Conservation (phyloP, 2,797 vertebrate species). For the Bradypus variegatus region DNA sequence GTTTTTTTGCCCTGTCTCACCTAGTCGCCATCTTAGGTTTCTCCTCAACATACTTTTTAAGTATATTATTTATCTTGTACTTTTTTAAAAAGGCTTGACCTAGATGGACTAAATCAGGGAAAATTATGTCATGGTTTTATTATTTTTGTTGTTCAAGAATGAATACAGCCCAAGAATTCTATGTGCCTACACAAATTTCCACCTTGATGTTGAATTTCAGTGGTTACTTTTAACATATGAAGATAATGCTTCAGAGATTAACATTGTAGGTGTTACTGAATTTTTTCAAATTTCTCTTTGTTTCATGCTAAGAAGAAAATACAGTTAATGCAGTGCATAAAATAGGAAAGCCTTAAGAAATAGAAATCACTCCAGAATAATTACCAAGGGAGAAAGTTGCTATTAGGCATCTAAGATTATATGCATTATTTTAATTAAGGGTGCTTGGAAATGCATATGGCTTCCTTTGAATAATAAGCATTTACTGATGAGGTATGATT, state of each 20-base stretch:
- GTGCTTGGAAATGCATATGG: slow-evolving; percentile 67
- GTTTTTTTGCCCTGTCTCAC: too few species aligned
- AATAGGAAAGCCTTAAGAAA: slow-evolving; percentile 15
- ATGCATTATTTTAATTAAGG: slow-evolving; percentile 73
- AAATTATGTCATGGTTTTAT: not conserved
- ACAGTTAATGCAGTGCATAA: not conserved
- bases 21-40: not conserved
- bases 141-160: not conserved
- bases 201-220: not conserved
- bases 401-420: slow-evolving; percentile 59
- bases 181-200: not conserved
- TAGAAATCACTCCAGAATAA: slow-evolving; percentile 54
- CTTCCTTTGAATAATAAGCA: slow-evolving; percentile 71
- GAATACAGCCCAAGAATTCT: not conserved
- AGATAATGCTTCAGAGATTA: not conserved
- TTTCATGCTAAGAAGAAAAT: slow-evolving; percentile 28
- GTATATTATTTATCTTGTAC: not conserved
- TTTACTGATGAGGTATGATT: slow-evolving; percentile 71
- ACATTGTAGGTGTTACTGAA: not conserved
- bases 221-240: not conserved
- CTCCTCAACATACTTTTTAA: not conserved
- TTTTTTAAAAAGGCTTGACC: not conserved
- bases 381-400: slow-evolving; percentile 49
- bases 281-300: slow-evolving; percentile 31
- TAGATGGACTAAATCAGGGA: not conserved